Conservation (phyloP, 2,888 invertebrate genomes). For the Heteromurus nitidus region DNA sequence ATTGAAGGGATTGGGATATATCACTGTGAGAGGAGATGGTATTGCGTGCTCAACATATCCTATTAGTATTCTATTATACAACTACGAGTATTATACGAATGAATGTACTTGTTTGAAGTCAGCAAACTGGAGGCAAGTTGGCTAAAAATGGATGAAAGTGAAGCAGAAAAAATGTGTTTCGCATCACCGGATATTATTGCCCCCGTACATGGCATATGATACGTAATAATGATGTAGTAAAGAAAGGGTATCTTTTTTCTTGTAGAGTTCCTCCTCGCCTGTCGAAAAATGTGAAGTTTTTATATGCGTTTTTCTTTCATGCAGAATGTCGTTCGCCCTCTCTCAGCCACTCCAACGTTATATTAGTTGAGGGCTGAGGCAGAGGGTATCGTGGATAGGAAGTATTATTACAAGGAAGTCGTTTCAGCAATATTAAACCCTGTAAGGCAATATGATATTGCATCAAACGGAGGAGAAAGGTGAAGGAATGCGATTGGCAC, state of each 20-base stretch:
- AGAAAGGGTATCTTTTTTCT: conserved; percentile 47
- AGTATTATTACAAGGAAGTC: conserved; percentile 39
- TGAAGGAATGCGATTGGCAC: conserved; percentile 59
- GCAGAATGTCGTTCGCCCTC: conserved; percentile 1
- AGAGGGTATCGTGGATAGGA: neutral
- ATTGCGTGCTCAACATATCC: too few species aligned
- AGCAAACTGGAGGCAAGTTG: conserved; percentile 31
- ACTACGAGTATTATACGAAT: neutral
- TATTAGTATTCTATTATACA: too few species aligned
- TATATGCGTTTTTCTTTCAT: conserved; percentile 19
- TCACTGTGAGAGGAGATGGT: too few species aligned
- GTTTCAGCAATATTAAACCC: conserved; percentile 55
- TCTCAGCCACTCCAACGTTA: neutral
- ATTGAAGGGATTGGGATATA: too few species aligned
- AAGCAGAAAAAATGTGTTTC: conserved; percentile 64
- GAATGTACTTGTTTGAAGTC: conserved; percentile 44
- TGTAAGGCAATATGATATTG: conserved; percentile 42
- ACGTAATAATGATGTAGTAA: conserved; percentile 58
- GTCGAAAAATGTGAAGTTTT: conserved; percentile 17
- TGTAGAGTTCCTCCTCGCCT: conserved; percentile 18
- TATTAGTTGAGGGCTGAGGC: neutral
- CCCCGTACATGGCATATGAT: conserved; percentile 59
- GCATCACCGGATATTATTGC: conserved; percentile 65
- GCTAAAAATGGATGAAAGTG: conserved; percentile 52
- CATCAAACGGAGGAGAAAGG: conserved; percentile 49